Conservation (phyloP, 1,140 invertebrate genomes). For the Formica selysi region DNA sequence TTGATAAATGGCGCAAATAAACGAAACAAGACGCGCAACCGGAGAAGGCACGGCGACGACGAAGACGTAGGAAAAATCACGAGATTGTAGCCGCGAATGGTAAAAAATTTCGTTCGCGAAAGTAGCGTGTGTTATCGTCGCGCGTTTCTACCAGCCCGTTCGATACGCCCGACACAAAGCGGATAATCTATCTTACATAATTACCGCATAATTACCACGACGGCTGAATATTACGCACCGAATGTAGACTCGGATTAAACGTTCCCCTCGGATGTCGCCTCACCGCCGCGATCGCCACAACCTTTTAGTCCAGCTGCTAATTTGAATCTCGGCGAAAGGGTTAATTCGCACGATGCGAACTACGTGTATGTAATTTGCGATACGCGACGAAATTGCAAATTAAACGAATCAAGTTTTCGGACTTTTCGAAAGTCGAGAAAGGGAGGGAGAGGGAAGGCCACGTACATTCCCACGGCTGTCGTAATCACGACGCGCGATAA, state of each 20-base stretch:
- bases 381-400: conserved; percentile 55
- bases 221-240: conserved; percentile 42
- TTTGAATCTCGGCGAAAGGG: conserved; percentile 47
- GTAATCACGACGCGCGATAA: conserved; percentile 50
- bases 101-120: conserved; percentile 25
- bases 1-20: conserved; percentile 76
- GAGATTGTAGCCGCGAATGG: not conserved
- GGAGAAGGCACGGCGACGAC: conserved; percentile 48
- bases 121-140: not conserved
- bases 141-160: not conserved
- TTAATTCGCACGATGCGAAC: conserved; percentile 38
- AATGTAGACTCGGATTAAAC: conserved; percentile 59
- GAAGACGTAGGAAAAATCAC: conserved; percentile 23
- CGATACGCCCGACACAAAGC: conserved; percentile 13
- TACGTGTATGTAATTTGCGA: conserved; percentile 46
- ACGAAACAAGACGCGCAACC: conserved; percentile 54
- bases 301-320: conserved; percentile 44
- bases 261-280: not conserved
- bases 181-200: conserved; percentile 54
- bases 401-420: conserved; percentile 43
- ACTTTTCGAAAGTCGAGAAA: not conserved
- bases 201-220: conserved; percentile 56
- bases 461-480: not conserved
- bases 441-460: no score
- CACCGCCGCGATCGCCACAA: not conserved